Evolutionary conservation across 2,113 vertebrate genomes (phyloP).

Genomic region (Myrmophylax atrothorax): DNA sequence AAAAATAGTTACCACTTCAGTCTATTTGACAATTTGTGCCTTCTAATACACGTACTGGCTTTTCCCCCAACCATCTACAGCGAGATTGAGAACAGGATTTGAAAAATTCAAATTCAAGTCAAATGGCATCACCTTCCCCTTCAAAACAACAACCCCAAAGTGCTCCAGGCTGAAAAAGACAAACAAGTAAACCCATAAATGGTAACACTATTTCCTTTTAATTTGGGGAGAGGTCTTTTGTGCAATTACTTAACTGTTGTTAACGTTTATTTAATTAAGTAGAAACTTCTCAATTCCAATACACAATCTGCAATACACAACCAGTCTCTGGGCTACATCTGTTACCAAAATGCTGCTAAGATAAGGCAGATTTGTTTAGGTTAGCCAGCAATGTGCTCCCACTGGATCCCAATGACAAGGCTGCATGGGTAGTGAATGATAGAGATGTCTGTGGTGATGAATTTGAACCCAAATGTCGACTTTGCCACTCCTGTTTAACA

Average conservation of each 20-base stretch:
- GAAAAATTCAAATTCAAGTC: background rate
- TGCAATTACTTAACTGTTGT: background rate
- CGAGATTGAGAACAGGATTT: background rate
- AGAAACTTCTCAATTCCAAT: background rate
- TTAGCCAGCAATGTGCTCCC: background rate
- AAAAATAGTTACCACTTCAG: background rate
- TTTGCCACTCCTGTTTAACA: conserved; percentile 2
- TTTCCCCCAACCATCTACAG: background rate
- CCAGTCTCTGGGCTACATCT: conserved; percentile 11
- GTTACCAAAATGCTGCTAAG: conserved; percentile 11
- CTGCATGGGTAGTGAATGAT: background rate
- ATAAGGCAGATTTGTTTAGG: conserved; percentile 46
- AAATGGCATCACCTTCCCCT: background rate
- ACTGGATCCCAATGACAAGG: background rate
- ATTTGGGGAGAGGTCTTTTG: background rate
- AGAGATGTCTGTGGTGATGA: background rate
- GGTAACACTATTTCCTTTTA: background rate
- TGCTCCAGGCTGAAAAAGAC: background rate
- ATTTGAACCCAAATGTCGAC: background rate
- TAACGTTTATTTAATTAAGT: background rate
- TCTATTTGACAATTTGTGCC: background rate
- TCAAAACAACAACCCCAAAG: background rate
- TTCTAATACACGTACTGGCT: background rate
- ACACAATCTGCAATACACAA: background rate
- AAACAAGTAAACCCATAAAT: background rate